Conservation (phyloP, 2,797 vertebrate genomes). For the Lepus townsendii region DNA sequence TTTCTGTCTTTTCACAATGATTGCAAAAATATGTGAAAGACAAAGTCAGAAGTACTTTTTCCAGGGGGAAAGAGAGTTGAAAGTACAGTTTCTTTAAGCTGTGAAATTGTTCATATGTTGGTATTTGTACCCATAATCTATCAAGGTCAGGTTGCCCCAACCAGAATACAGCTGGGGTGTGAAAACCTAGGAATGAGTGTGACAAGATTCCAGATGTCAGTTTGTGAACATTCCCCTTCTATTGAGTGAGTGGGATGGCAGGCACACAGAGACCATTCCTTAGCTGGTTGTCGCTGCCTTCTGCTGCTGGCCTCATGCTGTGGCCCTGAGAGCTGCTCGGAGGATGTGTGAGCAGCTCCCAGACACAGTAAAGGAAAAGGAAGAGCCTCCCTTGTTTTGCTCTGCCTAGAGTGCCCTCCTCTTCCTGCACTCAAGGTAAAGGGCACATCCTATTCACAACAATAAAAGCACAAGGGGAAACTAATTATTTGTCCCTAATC, state of each 20-base stretch:
- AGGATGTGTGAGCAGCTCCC: not conserved
- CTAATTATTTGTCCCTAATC: constrained; percentile 30
- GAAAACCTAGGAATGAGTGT: not conserved
- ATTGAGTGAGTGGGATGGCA: not conserved
- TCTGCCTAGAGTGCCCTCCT: not conserved
- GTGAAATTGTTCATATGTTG: not conserved
- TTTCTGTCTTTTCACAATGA: not conserved
- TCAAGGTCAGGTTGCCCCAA: constrained; percentile 25
- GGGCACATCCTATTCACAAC: not conserved
- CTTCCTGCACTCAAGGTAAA: not conserved
- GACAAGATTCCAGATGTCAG: not conserved
- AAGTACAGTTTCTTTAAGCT: not conserved
- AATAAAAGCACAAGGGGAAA: not conserved
- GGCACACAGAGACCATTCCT: not conserved
- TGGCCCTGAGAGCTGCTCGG: not conserved
- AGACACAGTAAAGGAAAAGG: not conserved
- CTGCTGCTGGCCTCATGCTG: not conserved
- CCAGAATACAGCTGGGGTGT: not conserved
- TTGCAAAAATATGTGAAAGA: not conserved
- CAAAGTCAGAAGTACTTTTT: not conserved
- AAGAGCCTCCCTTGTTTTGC: not conserved
- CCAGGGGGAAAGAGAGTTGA: not conserved
- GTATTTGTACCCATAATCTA: not conserved
- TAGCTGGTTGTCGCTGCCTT: not conserved
- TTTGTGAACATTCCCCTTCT: not conserved